A percentile compares a stretch with the other conserved stretches of the same genome.
Conservation (phyloP, 2,888 invertebrate genomes). For the Anoncus sp. region DNA sequence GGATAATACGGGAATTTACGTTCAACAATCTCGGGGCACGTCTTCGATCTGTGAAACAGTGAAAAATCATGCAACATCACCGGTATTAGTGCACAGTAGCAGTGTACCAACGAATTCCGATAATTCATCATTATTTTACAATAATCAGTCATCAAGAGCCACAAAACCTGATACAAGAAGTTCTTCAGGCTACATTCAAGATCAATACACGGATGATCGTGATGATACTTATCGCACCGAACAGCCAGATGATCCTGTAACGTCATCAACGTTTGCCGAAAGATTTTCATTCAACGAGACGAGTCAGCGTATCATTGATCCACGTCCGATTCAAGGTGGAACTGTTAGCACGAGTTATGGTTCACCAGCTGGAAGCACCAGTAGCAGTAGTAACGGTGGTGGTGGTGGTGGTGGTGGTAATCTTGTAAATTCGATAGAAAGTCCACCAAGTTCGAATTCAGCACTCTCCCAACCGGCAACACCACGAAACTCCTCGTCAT, state of each 20-base stretch:
- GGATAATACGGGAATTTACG: constrained; percentile 71
- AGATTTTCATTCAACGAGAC: constrained; percentile 81
- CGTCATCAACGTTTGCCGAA: constrained; percentile 88
- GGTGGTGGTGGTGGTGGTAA: constrained; percentile 83
- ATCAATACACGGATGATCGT: constrained; percentile 76
- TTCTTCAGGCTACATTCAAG: constrained; percentile 75
- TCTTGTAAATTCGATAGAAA: constrained; percentile 85
- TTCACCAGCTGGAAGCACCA: constrained; percentile 86
- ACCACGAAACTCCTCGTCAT: constrained; percentile 78
- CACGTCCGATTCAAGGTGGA: constrained; percentile 92
- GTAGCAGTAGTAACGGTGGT: constrained; percentile 72
- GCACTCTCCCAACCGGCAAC: constrained; percentile 79
- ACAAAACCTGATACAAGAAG: constrained; percentile 77
- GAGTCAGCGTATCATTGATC: constrained; percentile 84
- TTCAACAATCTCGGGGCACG: constrained; percentile 79
- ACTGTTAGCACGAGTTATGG: constrained; percentile 94
- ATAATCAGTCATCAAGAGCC: constrained; percentile 14
- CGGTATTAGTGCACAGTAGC: constrained; percentile 81
- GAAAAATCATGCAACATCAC: constrained; percentile 80
- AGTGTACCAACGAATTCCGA: constrained; percentile 79
- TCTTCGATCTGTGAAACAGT: constrained; percentile 74
- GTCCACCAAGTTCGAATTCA: constrained; percentile 78
- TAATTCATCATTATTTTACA: constrained; percentile 72
- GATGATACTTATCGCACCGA: constrained; percentile 78
- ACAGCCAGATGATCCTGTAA: constrained; percentile 85